phyloP scores from a whole-genome alignment of 92 coral and sea anemone genomes.

The Desmophyllum pertusum region DNA sequence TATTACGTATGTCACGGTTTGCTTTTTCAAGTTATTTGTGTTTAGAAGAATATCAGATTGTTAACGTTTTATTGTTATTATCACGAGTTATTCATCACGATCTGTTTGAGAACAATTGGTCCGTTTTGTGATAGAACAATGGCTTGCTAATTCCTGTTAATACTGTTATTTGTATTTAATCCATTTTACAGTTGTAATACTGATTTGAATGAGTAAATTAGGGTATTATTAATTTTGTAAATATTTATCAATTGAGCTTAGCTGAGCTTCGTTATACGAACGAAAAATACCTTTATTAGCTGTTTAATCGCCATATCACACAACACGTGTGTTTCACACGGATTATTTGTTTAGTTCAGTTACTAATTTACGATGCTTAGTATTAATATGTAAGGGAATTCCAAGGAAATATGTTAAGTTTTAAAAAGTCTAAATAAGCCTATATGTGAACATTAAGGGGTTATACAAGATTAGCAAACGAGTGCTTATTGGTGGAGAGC shows the following conservation, averaged over 20 bases:
- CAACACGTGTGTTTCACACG: not conserved
- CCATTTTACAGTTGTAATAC: too few species aligned
- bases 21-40: not conserved
- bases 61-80: not conserved
- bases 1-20: not conserved
- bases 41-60: not conserved
- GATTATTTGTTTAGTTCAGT: not conserved
- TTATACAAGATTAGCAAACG: not conserved
- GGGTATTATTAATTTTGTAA: not conserved
- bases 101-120: not conserved
- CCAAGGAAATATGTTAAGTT: not conserved
- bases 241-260: not conserved
- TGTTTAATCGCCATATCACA: not conserved
- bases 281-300: slow-evolving; percentile 6
- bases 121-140: not conserved
- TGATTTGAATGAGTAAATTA: not conserved
- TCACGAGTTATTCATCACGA: not conserved
- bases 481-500: not conserved
- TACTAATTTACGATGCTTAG: not conserved
- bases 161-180: not conserved
- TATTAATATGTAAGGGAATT: not conserved
- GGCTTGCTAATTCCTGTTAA: not conserved
- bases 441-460: not conserved
- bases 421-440: not conserved
- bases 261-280: not conserved